phyloP scores from a whole-genome alignment of 2,113 vertebrate species.

The Scartelaos histophorus region DNA sequence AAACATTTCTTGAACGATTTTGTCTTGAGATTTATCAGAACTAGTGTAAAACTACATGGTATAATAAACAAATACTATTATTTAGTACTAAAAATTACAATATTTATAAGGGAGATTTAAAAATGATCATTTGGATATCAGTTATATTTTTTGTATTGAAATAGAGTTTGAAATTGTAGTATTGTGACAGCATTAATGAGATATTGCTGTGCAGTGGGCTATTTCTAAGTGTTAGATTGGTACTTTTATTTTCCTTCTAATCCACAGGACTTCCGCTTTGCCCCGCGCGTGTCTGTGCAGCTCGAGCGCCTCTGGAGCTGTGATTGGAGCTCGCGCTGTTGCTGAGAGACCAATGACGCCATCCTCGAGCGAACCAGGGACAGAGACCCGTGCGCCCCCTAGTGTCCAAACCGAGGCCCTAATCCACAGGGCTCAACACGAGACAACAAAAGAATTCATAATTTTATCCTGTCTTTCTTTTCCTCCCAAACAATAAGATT shows the following conservation, averaged over 20 bases:
- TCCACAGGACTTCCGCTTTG: conserved; percentile 2
- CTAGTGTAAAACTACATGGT: too few relatives aligned
- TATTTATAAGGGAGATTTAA: too few relatives aligned
- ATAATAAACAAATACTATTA: too few relatives aligned
- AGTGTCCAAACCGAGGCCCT: conserved; percentile 42
- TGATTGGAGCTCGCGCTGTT: conserved; percentile 64
- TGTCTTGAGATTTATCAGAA: too few relatives aligned
- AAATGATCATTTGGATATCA: too few relatives aligned
- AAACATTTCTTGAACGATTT: too few relatives aligned
- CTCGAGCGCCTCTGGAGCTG: conserved; percentile 34
- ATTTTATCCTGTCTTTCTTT: conserved; percentile 4
- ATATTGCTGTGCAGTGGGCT: too few relatives aligned
- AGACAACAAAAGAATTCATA: conserved; percentile 5
- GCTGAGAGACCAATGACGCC: conserved; percentile 79
- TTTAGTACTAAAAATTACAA: too few relatives aligned
- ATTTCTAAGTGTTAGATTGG: too few relatives aligned
- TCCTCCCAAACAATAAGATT: background rate
- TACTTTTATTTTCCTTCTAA: conserved; percentile 21
- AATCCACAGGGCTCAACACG: background rate
- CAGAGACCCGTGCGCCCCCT: conserved; percentile 58
- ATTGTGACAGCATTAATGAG: too few relatives aligned
- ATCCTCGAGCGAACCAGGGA: conserved; percentile 24
- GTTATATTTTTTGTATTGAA: too few relatives aligned
- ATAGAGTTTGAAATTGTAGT: too few relatives aligned
- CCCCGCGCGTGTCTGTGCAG: background rate